Evolutionary conservation across 2,888 invertebrate genomes (phyloP).

Genomic region (Ophioninae sp.): DNA sequence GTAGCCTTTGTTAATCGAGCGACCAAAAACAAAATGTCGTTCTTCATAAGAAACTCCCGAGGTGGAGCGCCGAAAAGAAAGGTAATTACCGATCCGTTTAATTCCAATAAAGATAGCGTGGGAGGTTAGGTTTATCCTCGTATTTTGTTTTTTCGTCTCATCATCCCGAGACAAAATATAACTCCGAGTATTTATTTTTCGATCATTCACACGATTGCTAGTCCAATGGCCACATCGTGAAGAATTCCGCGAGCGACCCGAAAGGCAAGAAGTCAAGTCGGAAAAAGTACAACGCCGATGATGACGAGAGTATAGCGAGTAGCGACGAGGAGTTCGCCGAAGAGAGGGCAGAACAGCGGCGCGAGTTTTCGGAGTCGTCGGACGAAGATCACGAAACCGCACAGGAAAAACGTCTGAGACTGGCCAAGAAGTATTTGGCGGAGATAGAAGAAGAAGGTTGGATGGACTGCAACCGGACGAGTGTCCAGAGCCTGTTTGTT

Average conservation of each 20-base stretch:
- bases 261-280: conserved; percentile 64
- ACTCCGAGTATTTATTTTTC: background rate
- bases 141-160: conserved; percentile 15
- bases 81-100: conserved; percentile 64
- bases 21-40: conserved; percentile 70
- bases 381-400: conserved; percentile 90
- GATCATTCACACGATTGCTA: conserved; percentile 23
- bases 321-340: conserved; percentile 78
- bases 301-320: conserved; percentile 78
- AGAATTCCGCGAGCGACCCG: conserved; percentile 54
- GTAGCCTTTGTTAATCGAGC: background rate
- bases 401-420: conserved; percentile 93
- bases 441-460: conserved; percentile 91
- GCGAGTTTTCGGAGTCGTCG: conserved; percentile 67
- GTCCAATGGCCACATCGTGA: conserved; percentile 63
- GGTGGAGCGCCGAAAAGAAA: conserved; percentile 71
- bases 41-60: conserved; percentile 74
- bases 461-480: background rate
- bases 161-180: background rate
- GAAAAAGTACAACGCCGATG: conserved; percentile 65
- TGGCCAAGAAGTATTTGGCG: conserved; percentile 94
- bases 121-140: conserved; percentile 50
- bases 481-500: background rate
- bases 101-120: background rate
- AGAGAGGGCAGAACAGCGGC: conserved; percentile 70